Evolutionary conservation across 2,797 vertebrate genomes (phyloP).

Genomic region (Spheniscus humboldti): DNA sequence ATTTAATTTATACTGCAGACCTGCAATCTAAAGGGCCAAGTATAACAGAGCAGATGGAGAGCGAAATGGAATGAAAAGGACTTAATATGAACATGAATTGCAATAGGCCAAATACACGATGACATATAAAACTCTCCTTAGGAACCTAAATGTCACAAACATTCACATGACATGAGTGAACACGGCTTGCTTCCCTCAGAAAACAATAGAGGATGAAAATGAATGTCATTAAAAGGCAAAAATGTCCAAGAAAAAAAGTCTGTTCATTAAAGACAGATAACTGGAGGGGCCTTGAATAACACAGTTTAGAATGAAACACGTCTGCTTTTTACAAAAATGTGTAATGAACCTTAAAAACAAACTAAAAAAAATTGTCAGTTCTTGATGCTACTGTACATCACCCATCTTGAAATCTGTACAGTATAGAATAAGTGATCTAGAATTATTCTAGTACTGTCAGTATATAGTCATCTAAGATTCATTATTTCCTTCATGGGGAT

Average conservation of each 20-base stretch:
- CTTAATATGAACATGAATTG: slow-evolving; percentile 45
- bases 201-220: slow-evolving; percentile 38
- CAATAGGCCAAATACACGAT: slow-evolving; percentile 25
- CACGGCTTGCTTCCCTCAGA: slow-evolving; percentile 49
- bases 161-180: slow-evolving; percentile 29
- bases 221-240: slow-evolving; percentile 37
- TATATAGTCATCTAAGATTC: not conserved
- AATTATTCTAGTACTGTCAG: not conserved
- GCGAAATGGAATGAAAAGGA: not conserved
- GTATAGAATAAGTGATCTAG: not conserved
- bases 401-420: not conserved
- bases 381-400: not conserved
- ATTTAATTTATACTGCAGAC: not conserved
- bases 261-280: slow-evolving; percentile 37
- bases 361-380: not conserved
- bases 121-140: slow-evolving; percentile 42
- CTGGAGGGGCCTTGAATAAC: not conserved
- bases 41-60: not conserved
- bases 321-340: not conserved
- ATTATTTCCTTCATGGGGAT: not conserved
- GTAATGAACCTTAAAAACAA: not conserved
- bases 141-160: slow-evolving; percentile 50
- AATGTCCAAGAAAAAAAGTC: slow-evolving; percentile 26
- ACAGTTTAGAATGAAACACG: not conserved
- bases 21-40: not conserved